Conservation (phyloP, 2,113 vertebrate species). For the Guaruba guarouba region DNA sequence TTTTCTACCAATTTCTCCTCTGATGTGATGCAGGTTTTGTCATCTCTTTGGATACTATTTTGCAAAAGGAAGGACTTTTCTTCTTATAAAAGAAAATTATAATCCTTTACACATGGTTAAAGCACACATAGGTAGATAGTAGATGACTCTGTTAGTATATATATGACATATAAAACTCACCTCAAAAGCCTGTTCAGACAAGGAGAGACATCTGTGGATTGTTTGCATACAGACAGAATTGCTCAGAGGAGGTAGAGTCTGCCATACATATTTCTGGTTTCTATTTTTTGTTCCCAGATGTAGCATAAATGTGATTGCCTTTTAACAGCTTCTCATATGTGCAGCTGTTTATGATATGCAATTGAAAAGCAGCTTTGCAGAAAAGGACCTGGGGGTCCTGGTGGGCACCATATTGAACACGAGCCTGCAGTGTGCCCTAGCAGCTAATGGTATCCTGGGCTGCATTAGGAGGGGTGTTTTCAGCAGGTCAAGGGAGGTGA, state of each 20-base stretch:
- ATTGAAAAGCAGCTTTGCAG: neutral
- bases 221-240: neutral
- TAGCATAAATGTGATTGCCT: neutral
- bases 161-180: neutral
- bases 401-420: neutral
- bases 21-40: neutral
- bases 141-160: neutral
- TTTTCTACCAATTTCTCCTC: neutral
- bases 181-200: neutral
- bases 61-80: neutral
- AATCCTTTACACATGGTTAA: neutral
- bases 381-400: neutral
- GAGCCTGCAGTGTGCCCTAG: neutral
- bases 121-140: neutral
- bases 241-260: neutral
- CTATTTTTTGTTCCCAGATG: neutral
- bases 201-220: neutral
- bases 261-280: neutral
- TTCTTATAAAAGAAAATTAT: neutral
- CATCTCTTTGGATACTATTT: neutral
- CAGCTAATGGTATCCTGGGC: neutral
- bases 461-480: neutral
- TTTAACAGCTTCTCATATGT: neutral
- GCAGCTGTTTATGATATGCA: neutral
- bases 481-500: rapidly evolving